Evolutionary conservation across 2,797 vertebrate genomes (phyloP), one percentile per base, ranked within the genome.

Genomic region (Synaphobranchus kaupii): DNA sequence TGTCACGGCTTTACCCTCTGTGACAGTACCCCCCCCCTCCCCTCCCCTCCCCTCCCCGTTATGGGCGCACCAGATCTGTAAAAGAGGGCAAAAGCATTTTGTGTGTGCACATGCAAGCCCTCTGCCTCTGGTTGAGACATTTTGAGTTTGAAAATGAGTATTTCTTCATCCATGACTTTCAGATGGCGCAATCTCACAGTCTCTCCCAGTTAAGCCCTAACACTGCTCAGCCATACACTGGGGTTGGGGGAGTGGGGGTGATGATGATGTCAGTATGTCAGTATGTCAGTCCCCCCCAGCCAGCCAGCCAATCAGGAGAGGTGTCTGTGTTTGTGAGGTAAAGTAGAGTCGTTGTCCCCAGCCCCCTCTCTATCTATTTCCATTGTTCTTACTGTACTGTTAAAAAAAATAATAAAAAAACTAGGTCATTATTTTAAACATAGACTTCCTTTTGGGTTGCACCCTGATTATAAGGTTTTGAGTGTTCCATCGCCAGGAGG

Each of bases 381-480:
- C 88, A 92, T 94, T 94, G 91, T 94, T 94, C 88, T 86, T 85
- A 50, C 87, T 83, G 81, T 73, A 76, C 90, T 89, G 88, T 91
- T 88, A 86, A 89, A 94, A 92, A 50, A 50, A 50, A 50, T 0
- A 3, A 50, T n/a, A 50, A 13, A 89, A 86, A 89, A 94, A 92
- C 87, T 92, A 82, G 91, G 93, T 91, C 86, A 85, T 91, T 90
- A 87, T 91, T 93, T 93, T 92, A 91, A 92, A 92, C 91, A 91
- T 89, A 89, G 90, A 92, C 92, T 95, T 94, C 92, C 92, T 93
- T 88, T 89, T 66, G 90, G 87, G 90, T 91, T 88, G 90, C 90
- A 90, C 60, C 91, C 89, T 78, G 73, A 73, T 73, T 34, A 73
- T 73, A 20, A 1, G 71, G 89, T 82, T 88, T 84, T 5, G 90